phyloP scores from a whole-genome alignment of 37 sponge, comb jelly and placozoan genomes.

The Spongia lamella region DNA sequence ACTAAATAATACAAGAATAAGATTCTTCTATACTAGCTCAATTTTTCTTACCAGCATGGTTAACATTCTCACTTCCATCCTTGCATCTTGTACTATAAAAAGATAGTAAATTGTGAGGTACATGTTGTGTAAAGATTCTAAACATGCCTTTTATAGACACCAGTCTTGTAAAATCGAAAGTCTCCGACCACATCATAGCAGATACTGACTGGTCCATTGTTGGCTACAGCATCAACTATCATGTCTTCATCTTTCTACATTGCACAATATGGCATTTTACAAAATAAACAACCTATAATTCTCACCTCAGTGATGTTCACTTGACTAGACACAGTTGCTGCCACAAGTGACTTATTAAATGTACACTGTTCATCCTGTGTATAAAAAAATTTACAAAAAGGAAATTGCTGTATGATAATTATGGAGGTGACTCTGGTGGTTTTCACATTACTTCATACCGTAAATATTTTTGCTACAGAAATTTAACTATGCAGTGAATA shows the following conservation, averaged over 20 bases:
- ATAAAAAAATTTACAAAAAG: too few relatives aligned
- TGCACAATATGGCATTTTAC: too few relatives aligned
- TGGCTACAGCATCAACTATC: constrained; percentile 55
- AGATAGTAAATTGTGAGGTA: background rate
- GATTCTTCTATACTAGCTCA: too few relatives aligned
- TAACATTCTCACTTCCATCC: constrained; percentile 38
- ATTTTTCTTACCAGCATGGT: constrained; percentile 65
- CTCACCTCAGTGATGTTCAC: constrained; percentile 71
- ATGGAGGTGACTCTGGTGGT: too few relatives aligned
- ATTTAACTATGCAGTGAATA: too few relatives aligned
- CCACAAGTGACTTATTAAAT: constrained; percentile 44
- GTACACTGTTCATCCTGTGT: constrained; percentile 54
- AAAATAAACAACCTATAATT: too few relatives aligned
- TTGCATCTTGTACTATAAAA: constrained; percentile 25
- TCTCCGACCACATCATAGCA: constrained; percentile 50
- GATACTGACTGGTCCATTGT: constrained; percentile 69
- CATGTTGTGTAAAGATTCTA: background rate
- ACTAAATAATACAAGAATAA: too few relatives aligned
- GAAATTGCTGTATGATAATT: too few relatives aligned
- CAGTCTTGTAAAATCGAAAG: constrained; percentile 55
- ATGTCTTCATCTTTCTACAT: constrained; percentile 63
- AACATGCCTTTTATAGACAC: constrained; percentile 62
- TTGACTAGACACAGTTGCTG: constrained; percentile 58
- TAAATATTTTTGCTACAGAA: too few relatives aligned
- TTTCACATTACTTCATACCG: too few relatives aligned